Percentiles rank a stretch among this genome's conserved stretches.
Conservation (phyloP, 1,140 invertebrate genomes). For the Aphis craccivora region DNA sequence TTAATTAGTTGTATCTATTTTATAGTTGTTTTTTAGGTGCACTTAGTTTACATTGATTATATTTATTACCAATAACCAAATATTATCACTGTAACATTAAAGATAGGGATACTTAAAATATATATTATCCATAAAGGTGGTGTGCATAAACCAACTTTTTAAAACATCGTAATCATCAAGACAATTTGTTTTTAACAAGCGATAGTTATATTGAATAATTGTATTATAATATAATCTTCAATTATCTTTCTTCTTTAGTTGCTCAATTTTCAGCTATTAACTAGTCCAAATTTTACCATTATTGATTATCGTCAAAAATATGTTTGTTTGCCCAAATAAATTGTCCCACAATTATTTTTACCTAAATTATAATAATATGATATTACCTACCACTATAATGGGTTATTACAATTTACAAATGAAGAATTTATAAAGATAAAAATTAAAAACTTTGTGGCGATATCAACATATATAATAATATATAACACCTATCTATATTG, state of each 20-base stretch:
- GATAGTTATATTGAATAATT: neutral
- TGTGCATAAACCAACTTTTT: neutral
- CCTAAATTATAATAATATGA: neutral
- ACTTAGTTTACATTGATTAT: too few relatives aligned
- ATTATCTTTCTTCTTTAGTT: neutral
- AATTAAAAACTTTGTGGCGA: neutral
- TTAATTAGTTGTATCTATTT: too few relatives aligned
- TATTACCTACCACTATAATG: neutral
- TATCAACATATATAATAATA: neutral
- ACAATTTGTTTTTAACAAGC: neutral
- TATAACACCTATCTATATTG: too few relatives aligned
- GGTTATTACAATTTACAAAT: neutral
- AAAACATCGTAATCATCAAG: neutral
- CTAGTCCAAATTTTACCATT: neutral
- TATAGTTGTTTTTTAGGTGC: too few relatives aligned
- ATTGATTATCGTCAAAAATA: neutral
- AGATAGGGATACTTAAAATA: neutral
- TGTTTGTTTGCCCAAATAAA: neutral
- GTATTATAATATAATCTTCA: too few relatives aligned
- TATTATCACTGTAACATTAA: neutral
- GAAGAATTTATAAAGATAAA: neutral
- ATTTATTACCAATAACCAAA: too few relatives aligned
- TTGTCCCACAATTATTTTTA: neutral
- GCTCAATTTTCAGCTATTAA: neutral
- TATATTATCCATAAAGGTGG: neutral